Conservation (phyloP, 37 sponge, comb jelly and placozoan genomes). For the Chondrilla cf. caribensis region DNA sequence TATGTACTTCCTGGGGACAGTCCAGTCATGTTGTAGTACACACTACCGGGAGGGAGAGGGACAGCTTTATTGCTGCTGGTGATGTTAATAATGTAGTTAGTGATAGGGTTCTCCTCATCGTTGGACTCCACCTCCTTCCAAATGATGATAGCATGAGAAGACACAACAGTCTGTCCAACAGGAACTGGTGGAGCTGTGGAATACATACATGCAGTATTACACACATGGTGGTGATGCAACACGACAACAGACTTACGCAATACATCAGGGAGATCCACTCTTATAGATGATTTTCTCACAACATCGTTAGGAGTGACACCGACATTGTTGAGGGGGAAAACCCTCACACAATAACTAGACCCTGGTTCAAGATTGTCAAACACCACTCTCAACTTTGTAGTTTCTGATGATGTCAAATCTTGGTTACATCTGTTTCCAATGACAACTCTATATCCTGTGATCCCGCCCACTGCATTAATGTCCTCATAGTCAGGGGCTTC, state of each 20-base stretch:
- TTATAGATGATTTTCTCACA: no score
- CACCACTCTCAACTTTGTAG: background rate
- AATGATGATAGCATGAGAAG: background rate
- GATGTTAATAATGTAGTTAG: background rate
- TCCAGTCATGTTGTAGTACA: constrained; percentile 1
- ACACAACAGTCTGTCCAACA: background rate
- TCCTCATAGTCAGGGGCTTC: background rate
- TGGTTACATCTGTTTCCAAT: background rate
- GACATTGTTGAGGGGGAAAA: background rate
- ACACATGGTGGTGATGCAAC: no score
- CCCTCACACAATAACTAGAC: background rate
- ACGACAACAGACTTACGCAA: no score
- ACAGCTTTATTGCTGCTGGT: background rate
- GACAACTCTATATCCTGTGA: background rate
- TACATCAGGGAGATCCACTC: no score
- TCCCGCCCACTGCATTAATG: background rate
- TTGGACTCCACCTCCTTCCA: constrained; percentile 1
- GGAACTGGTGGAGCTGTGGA: background rate
- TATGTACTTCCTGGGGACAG: background rate
- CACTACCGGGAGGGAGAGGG: background rate
- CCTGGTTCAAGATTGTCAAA: background rate
- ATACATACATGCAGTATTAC: no score
- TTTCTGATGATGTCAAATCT: background rate
- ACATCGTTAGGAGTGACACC: background rate
- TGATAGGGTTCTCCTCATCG: constrained; percentile 22